Evolutionary conservation across 2,113 vertebrate genomes (phyloP), one percentile per base, ranked within the genome.

Genomic region (Neolamprologus ventralis): DNA sequence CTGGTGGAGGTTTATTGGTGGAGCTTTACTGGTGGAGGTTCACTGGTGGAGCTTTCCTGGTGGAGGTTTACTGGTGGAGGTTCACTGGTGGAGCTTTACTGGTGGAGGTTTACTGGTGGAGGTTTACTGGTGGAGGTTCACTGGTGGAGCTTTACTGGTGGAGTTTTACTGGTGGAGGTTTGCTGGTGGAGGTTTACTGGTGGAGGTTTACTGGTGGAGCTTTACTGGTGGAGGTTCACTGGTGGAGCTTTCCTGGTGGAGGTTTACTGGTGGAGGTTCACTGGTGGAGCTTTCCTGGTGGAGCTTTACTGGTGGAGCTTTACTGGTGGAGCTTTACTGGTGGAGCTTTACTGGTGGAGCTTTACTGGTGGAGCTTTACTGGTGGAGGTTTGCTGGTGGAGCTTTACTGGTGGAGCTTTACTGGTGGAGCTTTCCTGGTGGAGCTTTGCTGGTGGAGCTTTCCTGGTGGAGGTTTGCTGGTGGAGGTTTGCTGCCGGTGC

Each of bases 371-470:
- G 28, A 28, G 28, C 1, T 28, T 28, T 0, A 5, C 28, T 28
- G 28, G 28, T 31, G 28, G 28, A 31, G 5, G 0, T 28, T 28
- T 28, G 0, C 5, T 28, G 47, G 47, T 49, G 7, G 47, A 49
- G 1, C 0, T 45, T 13, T 3, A 0, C 42, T 45, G 47, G 47
- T 53, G 51, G 51, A 54, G 2, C 0, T 54, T 54, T 4, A 0
- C 6, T 35, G 33, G 33, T 35, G 33, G 33, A 35, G 0, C 0
- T 35, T 9, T 1, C 0, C 9, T 37, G 35, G 35, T 35, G 35
- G 35, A 35, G 8, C 0, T 35, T 35, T 2, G 0, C 40, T 42
- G 14, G 45, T 47, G 14, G 45, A 47, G 0, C 0, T 37, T 37
- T 9, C 1, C 35, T 40, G 4, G 4, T 37, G 9, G 35, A 37